phyloP scores from a whole-genome alignment of 2,797 vertebrate species.

The Varecia variegata region DNA sequence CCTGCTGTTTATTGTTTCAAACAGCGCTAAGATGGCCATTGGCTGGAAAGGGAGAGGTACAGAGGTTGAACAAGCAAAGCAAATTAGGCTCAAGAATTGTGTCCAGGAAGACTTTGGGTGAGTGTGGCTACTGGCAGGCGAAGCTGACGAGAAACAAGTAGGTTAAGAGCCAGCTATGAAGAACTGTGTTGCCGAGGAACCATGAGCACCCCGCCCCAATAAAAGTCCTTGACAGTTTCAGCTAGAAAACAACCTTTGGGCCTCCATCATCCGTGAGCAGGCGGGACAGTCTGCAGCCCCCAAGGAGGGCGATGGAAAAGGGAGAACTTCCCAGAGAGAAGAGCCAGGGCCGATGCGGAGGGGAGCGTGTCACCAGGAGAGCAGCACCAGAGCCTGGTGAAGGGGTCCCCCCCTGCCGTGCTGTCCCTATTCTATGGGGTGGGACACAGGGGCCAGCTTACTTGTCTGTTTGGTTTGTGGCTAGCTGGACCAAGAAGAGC shows the following conservation, averaged over 20 bases:
- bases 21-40: background rate
- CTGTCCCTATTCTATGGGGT: background rate
- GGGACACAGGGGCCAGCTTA: too few species aligned
- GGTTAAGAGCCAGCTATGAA: background rate
- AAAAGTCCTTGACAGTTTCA: background rate
- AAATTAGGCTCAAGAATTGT: background rate
- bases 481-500: background rate
- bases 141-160: background rate
- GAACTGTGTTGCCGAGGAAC: background rate
- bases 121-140: background rate
- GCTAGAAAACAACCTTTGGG: background rate
- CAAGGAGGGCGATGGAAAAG: background rate
- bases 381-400: background rate
- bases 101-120: background rate
- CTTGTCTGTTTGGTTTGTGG: background rate
- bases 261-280: background rate
- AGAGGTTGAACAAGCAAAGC: background rate
- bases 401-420: too few species aligned
- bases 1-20: background rate
- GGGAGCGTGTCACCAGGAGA: background rate
- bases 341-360: background rate
- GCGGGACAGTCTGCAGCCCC: background rate
- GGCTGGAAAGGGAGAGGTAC: background rate
- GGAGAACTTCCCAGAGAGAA: background rate
- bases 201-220: background rate